Conservation (phyloP, 2,113 vertebrate species). For the Thymallus thymallus region DNA sequence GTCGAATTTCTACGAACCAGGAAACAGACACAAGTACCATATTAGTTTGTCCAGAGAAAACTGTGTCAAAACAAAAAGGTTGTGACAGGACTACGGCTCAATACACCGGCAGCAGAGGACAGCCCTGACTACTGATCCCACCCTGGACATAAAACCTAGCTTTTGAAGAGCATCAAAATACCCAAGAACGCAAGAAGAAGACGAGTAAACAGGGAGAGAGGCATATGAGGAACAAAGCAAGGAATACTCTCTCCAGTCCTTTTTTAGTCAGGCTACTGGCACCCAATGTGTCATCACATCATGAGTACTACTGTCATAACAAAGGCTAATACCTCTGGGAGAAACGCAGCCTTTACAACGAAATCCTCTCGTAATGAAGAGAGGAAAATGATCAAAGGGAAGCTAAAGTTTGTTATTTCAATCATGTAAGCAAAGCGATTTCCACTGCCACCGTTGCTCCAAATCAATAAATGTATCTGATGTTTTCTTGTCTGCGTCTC, state of each 20-base stretch:
- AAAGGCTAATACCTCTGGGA: neutral
- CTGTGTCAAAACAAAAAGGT: slow-evolving; percentile 1
- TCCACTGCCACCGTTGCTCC: neutral
- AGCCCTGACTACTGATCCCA: neutral
- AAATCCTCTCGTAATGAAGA: neutral
- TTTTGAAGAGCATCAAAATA: neutral
- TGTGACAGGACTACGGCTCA: neutral
- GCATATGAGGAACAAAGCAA: neutral
- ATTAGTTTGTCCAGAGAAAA: neutral
- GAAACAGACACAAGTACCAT: slow-evolving; percentile 11
- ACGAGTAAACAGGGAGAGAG: neutral
- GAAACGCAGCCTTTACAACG: neutral
- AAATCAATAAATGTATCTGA: neutral
- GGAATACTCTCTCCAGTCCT: neutral
- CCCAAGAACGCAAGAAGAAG: neutral
- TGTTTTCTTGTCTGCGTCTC: neutral
- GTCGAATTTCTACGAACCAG: neutral
- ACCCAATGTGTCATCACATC: neutral
- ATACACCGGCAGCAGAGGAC: slow-evolving; percentile 1
- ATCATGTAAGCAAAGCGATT: neutral
- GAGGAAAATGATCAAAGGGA: neutral
- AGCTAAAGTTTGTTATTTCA: neutral
- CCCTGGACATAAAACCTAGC: neutral
- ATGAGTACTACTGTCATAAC: neutral
- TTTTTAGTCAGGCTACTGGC: neutral